Conservation (phyloP, 2,113 vertebrate species). For the Azemiops feae region DNA sequence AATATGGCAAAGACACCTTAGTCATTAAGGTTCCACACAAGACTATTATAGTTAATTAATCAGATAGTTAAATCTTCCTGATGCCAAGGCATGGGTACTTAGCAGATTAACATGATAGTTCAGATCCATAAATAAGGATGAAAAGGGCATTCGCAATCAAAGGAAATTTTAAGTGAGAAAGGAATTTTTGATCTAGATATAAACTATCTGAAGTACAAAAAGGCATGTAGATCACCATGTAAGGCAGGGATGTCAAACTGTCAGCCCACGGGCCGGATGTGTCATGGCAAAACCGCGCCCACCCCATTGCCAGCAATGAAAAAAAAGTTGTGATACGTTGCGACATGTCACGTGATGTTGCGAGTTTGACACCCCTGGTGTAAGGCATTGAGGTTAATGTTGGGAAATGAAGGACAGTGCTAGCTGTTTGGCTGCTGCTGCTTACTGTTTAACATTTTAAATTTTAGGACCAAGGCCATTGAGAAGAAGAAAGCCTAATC, state of each 20-base stretch:
- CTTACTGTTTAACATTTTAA: conserved; percentile 4
- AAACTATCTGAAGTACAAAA: background rate
- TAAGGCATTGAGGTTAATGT: background rate
- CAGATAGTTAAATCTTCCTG: background rate
- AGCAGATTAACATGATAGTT: background rate
- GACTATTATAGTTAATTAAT: background rate
- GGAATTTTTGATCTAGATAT: background rate
- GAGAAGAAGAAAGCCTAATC: conserved; percentile 44
- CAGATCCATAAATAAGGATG: background rate
- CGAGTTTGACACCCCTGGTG: no score
- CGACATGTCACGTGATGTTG: no score
- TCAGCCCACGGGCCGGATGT: no score
- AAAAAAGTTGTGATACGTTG: no score
- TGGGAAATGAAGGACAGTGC: background rate
- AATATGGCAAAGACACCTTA: background rate
- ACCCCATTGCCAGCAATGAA: no score
- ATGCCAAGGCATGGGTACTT: background rate
- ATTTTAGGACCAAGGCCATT: background rate
- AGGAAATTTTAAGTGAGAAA: background rate
- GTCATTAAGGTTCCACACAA: background rate
- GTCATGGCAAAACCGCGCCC: no score
- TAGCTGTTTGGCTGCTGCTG: background rate
- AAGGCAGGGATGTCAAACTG: background rate
- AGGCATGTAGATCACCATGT: no score
- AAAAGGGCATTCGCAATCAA: background rate